phyloP scores from a whole-genome alignment of 2,888 invertebrate genomes.

The Palloptera scutellata region DNA sequence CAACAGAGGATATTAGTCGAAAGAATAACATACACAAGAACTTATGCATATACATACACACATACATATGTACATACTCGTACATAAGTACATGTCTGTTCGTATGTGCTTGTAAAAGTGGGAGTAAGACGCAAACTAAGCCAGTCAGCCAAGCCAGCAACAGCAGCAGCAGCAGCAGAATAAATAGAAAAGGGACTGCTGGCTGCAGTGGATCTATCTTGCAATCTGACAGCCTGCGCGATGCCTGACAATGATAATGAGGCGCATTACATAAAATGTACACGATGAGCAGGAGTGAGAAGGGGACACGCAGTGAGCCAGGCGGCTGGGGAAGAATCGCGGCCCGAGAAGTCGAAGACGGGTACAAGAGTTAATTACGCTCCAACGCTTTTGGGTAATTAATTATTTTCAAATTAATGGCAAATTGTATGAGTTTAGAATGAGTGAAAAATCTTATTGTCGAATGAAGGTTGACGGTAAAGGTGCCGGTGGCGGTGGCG shows the following conservation, averaged over 20 bases:
- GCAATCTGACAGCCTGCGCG: slow-evolving; percentile 9
- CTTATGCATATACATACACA: neutral
- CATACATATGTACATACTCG: neutral
- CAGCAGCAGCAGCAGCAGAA: neutral
- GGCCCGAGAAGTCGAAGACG: neutral
- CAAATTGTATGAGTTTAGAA: slow-evolving; percentile 43
- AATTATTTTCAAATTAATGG: slow-evolving; percentile 53
- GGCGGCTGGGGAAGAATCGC: neutral
- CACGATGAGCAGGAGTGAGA: neutral
- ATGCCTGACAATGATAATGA: slow-evolving; percentile 39
- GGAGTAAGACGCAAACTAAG: neutral
- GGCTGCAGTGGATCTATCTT: too few relatives aligned
- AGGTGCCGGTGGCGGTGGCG: slow-evolving; percentile 10
- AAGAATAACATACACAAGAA: too few relatives aligned
- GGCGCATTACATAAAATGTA: slow-evolving; percentile 32
- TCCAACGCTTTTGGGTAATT: slow-evolving; percentile 51
- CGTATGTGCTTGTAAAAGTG: neutral
- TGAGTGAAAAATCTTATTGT: slow-evolving; percentile 17
- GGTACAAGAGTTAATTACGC: slow-evolving; percentile 48
- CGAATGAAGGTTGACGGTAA: neutral
- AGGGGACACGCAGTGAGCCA: too few relatives aligned
- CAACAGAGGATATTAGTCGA: too few relatives aligned
- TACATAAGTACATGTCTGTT: neutral
- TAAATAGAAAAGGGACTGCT: too few relatives aligned
- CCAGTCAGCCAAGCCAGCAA: slow-evolving; percentile 1